Conservation (phyloP, 2,888 invertebrate genomes). For the Calameuta pallipes region DNA sequence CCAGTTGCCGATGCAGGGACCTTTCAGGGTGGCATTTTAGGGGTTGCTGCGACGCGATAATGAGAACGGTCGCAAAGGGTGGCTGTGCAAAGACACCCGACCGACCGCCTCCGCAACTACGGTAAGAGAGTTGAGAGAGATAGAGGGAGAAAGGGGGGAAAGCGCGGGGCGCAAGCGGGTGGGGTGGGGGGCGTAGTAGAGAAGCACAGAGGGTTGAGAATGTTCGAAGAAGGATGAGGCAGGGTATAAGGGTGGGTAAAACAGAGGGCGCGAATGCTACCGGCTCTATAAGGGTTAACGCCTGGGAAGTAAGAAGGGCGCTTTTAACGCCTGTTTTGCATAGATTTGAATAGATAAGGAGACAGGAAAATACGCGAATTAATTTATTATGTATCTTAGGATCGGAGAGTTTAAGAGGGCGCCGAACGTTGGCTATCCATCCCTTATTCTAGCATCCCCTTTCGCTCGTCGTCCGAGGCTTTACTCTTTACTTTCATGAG, state of each 20-base stretch:
- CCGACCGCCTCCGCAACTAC: conserved; percentile 33
- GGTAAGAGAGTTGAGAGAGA: conserved; percentile 16
- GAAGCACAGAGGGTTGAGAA: conserved; percentile 3
- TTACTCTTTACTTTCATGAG: conserved; percentile 49
- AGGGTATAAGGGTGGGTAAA: conserved; percentile 10
- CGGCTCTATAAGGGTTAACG: conserved; percentile 51
- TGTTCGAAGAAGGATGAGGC: background rate
- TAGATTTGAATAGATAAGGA: conserved; percentile 66
- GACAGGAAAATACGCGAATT: conserved; percentile 62
- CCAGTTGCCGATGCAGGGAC: conserved; percentile 35
- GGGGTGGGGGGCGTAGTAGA: background rate
- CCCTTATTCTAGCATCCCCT: background rate
- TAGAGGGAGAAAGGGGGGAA: background rate
- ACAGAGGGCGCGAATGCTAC: conserved; percentile 40
- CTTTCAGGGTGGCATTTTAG: conserved; percentile 61
- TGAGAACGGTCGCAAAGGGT: conserved; percentile 62
- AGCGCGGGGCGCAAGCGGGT: conserved; percentile 21
- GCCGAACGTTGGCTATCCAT: conserved; percentile 5
- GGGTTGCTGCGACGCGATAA: conserved; percentile 62
- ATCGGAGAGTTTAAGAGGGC: conserved; percentile 34
- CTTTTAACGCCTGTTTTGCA: conserved; percentile 65
- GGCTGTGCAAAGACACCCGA: conserved; percentile 60
- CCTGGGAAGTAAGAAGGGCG: conserved; percentile 50
- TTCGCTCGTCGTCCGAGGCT: conserved; percentile 29
- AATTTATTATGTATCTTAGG: conserved; percentile 64